Evolutionary conservation across 1,140 invertebrate genomes (phyloP), one percentile per base, ranked within the genome.

Genomic region (Eupristina koningsbergeri): DNA sequence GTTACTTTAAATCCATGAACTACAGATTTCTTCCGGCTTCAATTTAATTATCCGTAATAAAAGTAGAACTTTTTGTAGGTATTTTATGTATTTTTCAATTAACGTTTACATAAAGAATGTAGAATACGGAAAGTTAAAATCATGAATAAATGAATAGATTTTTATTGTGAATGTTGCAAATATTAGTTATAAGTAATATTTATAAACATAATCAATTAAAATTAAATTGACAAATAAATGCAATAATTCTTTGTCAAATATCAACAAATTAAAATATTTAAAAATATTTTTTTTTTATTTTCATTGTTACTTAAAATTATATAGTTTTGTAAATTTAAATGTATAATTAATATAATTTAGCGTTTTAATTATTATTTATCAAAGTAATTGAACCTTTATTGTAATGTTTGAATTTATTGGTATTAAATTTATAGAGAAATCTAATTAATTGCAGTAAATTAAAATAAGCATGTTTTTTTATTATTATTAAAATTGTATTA

Each of bases 11-110:
- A 41, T 71, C 3, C n/a, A 71, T 41, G 39, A 71, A 41, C 3
- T 9, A 71, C n/a, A n/a, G n/a, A 41, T 3, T 13, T 41, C 8
- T 41, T 26, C 22, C 39, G 36, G 22, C 19, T 41, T 31, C 36
- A n/a, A 71, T 34, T 34, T 19, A 67, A 67, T 67, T 71, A 41
- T 71, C 5, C 9, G 53, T 41, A 71, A 71, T 71, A 71, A 71
- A 41, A 71, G 7, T 41, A 71, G 39, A 26, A 58, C 9, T 11
- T 39, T 71, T n/a, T 2, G 67, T 41, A 71, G 6, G 26, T 41
- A 41, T 41, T 71, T 71, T 71, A 41, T 71, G 39, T 41, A 67
- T 67, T 67, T 67, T 67, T 67, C 17, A 34, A 41, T 71, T 71
- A 39, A 41, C 3, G 9, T 71, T 67, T 71, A 71, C 39, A 41